Percentiles rank a stretch among this genome's conserved stretches.
Conservation (phyloP, 2,888 invertebrate genomes). For the Blastobasis adustella region DNA sequence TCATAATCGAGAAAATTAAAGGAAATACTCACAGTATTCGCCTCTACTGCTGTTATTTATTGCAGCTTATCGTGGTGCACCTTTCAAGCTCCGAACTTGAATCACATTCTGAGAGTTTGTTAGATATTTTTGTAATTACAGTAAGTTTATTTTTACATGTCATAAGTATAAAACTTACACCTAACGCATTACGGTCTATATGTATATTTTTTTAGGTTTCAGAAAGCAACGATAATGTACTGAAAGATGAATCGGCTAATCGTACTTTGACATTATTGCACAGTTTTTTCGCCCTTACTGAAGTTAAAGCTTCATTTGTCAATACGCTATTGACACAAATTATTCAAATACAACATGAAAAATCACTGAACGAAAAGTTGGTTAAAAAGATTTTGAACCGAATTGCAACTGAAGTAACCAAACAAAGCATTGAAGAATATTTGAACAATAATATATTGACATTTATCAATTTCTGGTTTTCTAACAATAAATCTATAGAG, state of each 20-base stretch:
- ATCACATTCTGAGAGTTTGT: conserved; percentile 27
- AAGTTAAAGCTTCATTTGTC: conserved; percentile 63
- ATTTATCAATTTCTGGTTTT: conserved; percentile 67
- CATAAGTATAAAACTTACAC: background rate
- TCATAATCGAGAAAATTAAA: conserved; percentile 38
- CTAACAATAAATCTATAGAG: conserved; percentile 39
- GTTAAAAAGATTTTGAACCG: conserved; percentile 59
- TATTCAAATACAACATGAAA: conserved; percentile 67
- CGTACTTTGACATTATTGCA: conserved; percentile 75
- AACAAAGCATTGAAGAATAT: conserved; percentile 38
- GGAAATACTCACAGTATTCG: conserved; percentile 46
- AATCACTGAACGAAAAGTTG: conserved; percentile 54
- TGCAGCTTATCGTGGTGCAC: conserved; percentile 29
- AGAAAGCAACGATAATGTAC: conserved; percentile 45
- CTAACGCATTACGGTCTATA: background rate
- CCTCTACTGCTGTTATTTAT: conserved; percentile 50
- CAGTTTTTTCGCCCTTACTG: conserved; percentile 67
- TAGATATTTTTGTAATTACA: conserved; percentile 48
- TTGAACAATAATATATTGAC: conserved; percentile 59
- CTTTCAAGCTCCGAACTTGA: conserved; percentile 32
- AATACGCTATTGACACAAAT: conserved; percentile 70
- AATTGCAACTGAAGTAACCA: conserved; percentile 35
- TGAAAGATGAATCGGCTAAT: conserved; percentile 75
- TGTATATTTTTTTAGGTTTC: conserved; percentile 43
- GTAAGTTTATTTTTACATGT: conserved; percentile 31